A percentile compares a stretch with the other conserved stretches of the same genome.
Evolutionary conservation across 2,888 invertebrate genomes (phyloP).

Genomic region (Lochmaea crataegi): DNA sequence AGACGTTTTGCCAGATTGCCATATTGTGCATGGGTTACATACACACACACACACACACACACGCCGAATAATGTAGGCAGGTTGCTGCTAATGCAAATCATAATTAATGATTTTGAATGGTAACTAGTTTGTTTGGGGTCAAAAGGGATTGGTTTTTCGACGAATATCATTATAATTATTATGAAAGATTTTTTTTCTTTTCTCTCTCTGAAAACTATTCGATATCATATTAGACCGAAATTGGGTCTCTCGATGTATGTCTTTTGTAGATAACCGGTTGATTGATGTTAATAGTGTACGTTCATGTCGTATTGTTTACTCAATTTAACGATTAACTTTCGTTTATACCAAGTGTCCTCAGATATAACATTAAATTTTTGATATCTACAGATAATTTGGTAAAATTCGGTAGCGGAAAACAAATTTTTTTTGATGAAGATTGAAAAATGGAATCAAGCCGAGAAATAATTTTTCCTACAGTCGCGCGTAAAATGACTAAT

Average conservation of each 20-base stretch:
- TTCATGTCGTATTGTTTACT: not conserved
- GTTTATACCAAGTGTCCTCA: not conserved
- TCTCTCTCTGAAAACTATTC: not conserved
- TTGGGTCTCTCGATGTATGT: not conserved
- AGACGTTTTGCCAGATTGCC: conserved; percentile 14
- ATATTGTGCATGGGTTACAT: conserved; percentile 6
- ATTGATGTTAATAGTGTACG: not conserved
- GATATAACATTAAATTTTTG: too few relatives aligned
- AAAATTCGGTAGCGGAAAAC: too few relatives aligned
- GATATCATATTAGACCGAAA: not conserved
- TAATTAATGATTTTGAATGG: conserved; percentile 12
- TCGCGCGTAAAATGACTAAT: too few relatives aligned
- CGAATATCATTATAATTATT: not conserved
- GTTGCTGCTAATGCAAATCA: conserved; percentile 7
- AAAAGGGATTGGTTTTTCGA: conserved; percentile 12
- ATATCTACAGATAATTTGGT: too few relatives aligned
- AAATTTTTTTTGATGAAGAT: too few relatives aligned
- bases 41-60: too few relatives aligned
- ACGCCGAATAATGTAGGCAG: conserved; percentile 27
- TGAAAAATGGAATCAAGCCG: too few relatives aligned
- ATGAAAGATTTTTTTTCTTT: not conserved
- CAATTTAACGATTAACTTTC: not conserved
- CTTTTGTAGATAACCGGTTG: not conserved
- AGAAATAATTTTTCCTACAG: too few relatives aligned
- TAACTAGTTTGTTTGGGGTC: conserved; percentile 21